These are phyloP conservation scores for Gymnothorax reevesii DNA, from an alignment of 2,797 vertebrate genomes.

Conservation along the genomic window DNA sequence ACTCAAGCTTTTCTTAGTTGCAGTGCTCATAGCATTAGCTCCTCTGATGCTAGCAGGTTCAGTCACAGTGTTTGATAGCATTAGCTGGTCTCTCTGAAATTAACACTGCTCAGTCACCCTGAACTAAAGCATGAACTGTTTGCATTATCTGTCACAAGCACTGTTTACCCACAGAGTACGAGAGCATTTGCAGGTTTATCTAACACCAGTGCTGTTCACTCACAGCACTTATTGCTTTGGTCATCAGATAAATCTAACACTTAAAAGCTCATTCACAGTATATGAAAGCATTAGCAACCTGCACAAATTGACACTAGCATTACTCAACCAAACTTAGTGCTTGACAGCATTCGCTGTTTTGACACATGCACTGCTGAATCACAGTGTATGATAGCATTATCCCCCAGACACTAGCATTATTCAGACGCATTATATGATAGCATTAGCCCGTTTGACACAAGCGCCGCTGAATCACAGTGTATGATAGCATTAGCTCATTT, in stretches of 20 bases:
- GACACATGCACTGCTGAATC: too few species aligned
- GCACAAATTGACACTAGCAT: slow-evolving; percentile 36
- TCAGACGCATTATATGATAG: neutral
- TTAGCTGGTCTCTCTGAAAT: neutral
- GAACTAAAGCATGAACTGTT: too few species aligned
- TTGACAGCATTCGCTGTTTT: too few species aligned
- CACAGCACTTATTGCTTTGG: too few species aligned
- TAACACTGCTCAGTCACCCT: neutral
- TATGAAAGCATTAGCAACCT: slow-evolving; percentile 55
- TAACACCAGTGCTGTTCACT: too few species aligned
- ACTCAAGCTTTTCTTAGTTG: neutral
- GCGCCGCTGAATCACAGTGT: neutral
- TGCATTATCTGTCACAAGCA: neutral
- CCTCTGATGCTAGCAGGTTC: slow-evolving; percentile 37
- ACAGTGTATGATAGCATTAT: neutral
- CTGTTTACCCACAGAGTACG: neutral
- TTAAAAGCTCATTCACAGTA: neutral
- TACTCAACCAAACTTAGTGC: too few species aligned
- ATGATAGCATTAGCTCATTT: neutral
- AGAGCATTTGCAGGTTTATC: too few species aligned
- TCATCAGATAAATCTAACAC: too few species aligned
- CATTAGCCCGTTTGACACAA: neutral
- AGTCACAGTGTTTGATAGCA: too few species aligned
- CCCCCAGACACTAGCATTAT: neutral
- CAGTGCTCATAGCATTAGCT: slow-evolving; percentile 48